A percentile compares a stretch with the other conserved stretches of the same genome.
Evolutionary conservation across 2,888 invertebrate species (phyloP).

Genomic region (Heliconius aoede): DNA sequence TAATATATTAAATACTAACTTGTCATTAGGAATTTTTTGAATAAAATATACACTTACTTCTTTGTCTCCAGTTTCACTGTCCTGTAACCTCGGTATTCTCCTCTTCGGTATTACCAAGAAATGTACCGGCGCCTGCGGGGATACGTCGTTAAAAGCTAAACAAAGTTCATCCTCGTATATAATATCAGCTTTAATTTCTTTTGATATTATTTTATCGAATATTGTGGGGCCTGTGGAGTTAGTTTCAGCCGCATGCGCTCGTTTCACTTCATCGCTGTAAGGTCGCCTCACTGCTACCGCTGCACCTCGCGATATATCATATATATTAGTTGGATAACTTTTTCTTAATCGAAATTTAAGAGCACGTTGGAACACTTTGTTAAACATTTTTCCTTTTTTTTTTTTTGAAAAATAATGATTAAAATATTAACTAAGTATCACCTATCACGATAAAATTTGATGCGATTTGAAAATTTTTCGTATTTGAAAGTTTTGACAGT

Average conservation of each 20-base stretch:
- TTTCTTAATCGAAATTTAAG: slow-evolving; percentile 75
- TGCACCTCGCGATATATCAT: slow-evolving; percentile 73
- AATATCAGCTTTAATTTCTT: slow-evolving; percentile 91
- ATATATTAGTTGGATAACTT: slow-evolving; percentile 77
- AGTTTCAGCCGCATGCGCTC: slow-evolving; percentile 68
- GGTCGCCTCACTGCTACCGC: slow-evolving; percentile 70
- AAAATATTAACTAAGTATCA: slow-evolving; percentile 19
- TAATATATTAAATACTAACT: background rate
- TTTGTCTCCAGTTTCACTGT: slow-evolving; percentile 84
- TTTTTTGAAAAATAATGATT: background rate
- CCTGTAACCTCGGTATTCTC: slow-evolving; percentile 86
- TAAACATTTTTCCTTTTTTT: slow-evolving; percentile 67
- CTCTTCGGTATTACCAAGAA: slow-evolving; percentile 93
- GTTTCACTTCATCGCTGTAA: slow-evolving; percentile 75
- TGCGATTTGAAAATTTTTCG: slow-evolving; percentile 31
- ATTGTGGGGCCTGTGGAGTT: slow-evolving; percentile 83
- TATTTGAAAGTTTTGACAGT: slow-evolving; percentile 25
- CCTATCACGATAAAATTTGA: slow-evolving; percentile 1
- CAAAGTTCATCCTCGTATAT: slow-evolving; percentile 92
- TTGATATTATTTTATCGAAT: slow-evolving; percentile 89
- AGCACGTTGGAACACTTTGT: slow-evolving; percentile 78
- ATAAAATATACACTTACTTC: slow-evolving; percentile 64
- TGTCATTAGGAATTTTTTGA: background rate
- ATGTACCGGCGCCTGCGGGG: slow-evolving; percentile 92
- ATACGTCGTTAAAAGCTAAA: slow-evolving; percentile 91